Evolutionary conservation across 2,888 invertebrate genomes (phyloP).

Genomic region (Formica aserva): DNA sequence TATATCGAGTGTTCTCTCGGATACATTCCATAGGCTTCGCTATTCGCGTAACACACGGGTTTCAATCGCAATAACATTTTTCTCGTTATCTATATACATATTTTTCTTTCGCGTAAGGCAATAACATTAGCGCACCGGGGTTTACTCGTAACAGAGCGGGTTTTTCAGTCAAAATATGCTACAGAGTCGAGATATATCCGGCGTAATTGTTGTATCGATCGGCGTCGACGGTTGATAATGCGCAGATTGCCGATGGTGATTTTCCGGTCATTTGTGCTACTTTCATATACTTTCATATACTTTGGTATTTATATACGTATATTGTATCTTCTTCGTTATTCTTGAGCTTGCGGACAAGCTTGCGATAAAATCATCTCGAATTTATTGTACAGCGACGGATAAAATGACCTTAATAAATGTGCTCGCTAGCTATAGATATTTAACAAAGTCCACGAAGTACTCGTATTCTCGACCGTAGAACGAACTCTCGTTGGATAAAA

Average conservation of each 20-base stretch:
- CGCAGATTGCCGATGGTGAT: conserved; percentile 37
- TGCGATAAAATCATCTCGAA: conserved; percentile 22
- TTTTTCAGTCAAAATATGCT: conserved; percentile 23
- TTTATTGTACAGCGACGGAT: conserved; percentile 9
- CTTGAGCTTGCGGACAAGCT: conserved; percentile 4
- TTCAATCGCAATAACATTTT: conserved; percentile 41
- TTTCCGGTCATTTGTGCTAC: conserved; percentile 35
- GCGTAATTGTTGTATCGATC: conserved; percentile 43
- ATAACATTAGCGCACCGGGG: conserved; percentile 13
- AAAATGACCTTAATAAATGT: conserved; percentile 31
- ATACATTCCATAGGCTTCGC: conserved; percentile 2
- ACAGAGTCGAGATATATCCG: not conserved
- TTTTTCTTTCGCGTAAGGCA: conserved; percentile 14
- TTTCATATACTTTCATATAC: conserved; percentile 35
- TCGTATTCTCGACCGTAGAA: not conserved
- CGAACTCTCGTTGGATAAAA: not conserved
- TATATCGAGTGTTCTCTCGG: conserved; percentile 2
- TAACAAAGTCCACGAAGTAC: conserved; percentile 9
- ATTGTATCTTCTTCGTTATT: not conserved
- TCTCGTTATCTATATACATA: conserved; percentile 9
- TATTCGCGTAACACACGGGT: conserved; percentile 10
- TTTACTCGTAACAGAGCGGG: not conserved
- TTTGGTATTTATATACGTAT: not conserved
- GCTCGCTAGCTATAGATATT: conserved; percentile 12
- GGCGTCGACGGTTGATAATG: conserved; percentile 26